Conservation (phyloP, 2,113 vertebrate species). For the Oryzias celebensis region DNA sequence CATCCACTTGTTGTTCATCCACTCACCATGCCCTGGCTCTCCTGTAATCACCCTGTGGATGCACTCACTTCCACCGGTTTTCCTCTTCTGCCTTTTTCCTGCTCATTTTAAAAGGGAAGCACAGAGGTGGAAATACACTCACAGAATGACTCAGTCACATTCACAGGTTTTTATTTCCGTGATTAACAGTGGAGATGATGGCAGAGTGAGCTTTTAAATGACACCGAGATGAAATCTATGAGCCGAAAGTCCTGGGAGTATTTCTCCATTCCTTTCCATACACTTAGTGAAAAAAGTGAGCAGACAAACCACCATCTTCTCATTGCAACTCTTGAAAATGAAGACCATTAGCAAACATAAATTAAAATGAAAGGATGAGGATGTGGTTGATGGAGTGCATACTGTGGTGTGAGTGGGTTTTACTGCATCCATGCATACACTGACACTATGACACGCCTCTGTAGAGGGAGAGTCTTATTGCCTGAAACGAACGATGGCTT, state of each 20-base stretch:
- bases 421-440: slow-evolving; percentile 7
- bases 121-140: slow-evolving; percentile 18
- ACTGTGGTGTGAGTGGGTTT: slow-evolving; percentile 15
- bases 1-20: slow-evolving; percentile 57
- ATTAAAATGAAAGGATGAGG: slow-evolving; percentile 48
- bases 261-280: no score
- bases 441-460: slow-evolving; percentile 22
- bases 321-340: slow-evolving; percentile 42
- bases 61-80: slow-evolving; percentile 11
- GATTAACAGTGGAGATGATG: slow-evolving; percentile 48
- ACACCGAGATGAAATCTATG: slow-evolving; percentile 48
- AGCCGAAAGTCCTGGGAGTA: no score
- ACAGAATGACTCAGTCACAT: slow-evolving; percentile 24
- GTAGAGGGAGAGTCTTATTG: slow-evolving; percentile 33
- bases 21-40: slow-evolving; percentile 49
- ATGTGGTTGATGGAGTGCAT: slow-evolving; percentile 25
- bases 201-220: slow-evolving; percentile 56
- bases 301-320: slow-evolving; percentile 57
- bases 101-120: slow-evolving; percentile 17
- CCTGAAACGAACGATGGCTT: slow-evolving; percentile 51
- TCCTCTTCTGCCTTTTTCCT: not conserved
- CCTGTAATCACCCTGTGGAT: slow-evolving; percentile 27
- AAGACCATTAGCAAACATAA: slow-evolving; percentile 64
- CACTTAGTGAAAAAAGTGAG: slow-evolving; percentile 53
- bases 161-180: slow-evolving; percentile 52